phyloP scores from a whole-genome alignment of 2,797 vertebrate species.

The Pantherophis alleghaniensis region DNA sequence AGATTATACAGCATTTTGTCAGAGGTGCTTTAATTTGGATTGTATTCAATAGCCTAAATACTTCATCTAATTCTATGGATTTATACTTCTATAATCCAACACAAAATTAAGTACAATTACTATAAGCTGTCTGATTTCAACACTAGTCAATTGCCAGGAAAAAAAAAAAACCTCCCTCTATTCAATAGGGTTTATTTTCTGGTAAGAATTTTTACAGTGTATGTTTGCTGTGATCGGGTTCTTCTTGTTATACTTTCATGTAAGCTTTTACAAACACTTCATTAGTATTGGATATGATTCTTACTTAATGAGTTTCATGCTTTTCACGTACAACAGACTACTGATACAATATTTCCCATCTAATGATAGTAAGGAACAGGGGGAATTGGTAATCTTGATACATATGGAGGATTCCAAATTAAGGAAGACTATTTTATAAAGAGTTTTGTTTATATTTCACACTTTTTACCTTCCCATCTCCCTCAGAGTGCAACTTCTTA shows the following conservation, averaged over 20 bases:
- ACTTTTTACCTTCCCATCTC: background rate
- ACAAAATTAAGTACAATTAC: background rate
- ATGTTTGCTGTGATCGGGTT: background rate
- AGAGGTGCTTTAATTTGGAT: background rate
- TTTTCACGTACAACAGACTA: background rate
- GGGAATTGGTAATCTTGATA: background rate
- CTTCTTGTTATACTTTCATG: background rate
- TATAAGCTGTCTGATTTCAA: background rate
- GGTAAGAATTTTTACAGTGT: background rate
- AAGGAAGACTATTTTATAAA: background rate
- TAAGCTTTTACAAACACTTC: background rate
- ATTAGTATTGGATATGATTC: background rate
- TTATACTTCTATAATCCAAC: background rate
- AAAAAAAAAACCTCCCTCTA: no score
- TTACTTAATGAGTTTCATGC: background rate
- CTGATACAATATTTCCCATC: background rate
- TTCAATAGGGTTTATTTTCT: background rate
- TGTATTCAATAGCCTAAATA: background rate
- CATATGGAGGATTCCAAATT: background rate
- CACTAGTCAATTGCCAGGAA: background rate
- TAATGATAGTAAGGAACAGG: background rate
- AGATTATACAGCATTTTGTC: background rate
- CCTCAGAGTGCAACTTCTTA: background rate
- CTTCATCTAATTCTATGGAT: background rate
- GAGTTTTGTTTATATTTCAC: background rate